Percentiles rank a stretch among this genome's conserved stretches.
Conservation (phyloP, 2,113 vertebrate species). For the Leptobrachium ailaonicum region DNA sequence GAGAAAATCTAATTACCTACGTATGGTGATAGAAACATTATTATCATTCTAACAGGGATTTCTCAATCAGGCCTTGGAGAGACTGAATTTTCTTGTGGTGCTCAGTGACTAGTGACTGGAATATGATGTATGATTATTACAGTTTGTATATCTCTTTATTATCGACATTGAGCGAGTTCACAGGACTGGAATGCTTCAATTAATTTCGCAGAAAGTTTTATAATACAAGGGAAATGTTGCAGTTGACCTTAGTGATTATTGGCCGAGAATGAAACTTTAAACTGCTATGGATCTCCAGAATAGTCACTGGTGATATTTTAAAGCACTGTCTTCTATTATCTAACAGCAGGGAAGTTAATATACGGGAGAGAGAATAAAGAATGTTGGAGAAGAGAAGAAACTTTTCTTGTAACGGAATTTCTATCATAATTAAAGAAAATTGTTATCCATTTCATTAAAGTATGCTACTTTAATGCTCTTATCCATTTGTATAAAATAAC, state of each 20-base stretch:
- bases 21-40: conserved; percentile 14
- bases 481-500: neutral
- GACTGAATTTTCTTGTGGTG: conserved; percentile 31
- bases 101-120: conserved; percentile 44
- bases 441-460: neutral
- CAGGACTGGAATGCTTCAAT: conserved; percentile 30
- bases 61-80: conserved; percentile 42
- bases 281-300: conserved; percentile 22
- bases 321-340: conserved; percentile 1
- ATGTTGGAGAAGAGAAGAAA: neutral
- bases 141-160: conserved; percentile 38
- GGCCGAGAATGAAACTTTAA: conserved; percentile 17
- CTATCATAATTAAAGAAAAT: neutral
- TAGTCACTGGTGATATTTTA: conserved; percentile 15
- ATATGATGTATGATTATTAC: conserved; percentile 44
- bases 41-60: conserved; percentile 32
- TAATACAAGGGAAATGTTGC: conserved; percentile 30
- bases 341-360: neutral
- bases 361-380: neutral
- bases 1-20: conserved; percentile 23
- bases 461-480: neutral
- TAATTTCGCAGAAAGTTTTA: conserved; percentile 26
- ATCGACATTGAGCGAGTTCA: conserved; percentile 28
- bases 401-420: neutral
- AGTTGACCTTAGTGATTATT: conserved; percentile 37